Evolutionary conservation across 1,140 invertebrate genomes (phyloP), one percentile per base, ranked within the genome.

Genomic region (Habropoda laboriosa): DNA sequence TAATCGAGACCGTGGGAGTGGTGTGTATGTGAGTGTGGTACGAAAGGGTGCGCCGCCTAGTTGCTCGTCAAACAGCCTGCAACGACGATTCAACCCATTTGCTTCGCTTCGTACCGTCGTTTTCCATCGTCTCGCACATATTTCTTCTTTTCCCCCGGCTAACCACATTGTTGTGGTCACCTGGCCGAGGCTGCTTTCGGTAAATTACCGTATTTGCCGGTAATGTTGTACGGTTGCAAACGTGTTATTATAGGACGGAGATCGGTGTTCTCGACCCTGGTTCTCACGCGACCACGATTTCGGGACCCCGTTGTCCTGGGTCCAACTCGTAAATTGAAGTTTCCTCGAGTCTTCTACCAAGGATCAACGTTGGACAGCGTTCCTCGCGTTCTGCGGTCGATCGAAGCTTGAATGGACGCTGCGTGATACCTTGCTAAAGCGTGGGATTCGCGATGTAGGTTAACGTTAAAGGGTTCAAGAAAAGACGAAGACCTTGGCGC

Each of bases 141-240:
- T n/a, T n/a, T n/a, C n/a, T n/a, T 57, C 82, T 80, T 85, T 80
- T 85, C 83, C 18, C 35, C 21, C 13, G 70, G 72, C 78, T 77
- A 80, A 85, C 83, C 78, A 73, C 72, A 84, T 85, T 81, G 82
- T 85, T 81, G 72, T 24, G 78, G 72, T 75, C 78, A 85, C 80
- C 78, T 72, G 78, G 82, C n/a, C 80, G 49, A 71, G 64, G 40
- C 72, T 72, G 67, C 60, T 83, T 80, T 85, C 78, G 82, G 58
- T 85, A 84, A 85, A 85, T 85, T 81, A 85, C 82, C 83, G 78
- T 85, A 80, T 85, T 85, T 81, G 83, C 53, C 42, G 60, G 82
- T 77, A 77, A 80, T 84, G 72, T 74, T 79, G 70, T 78, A 70
- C 66, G 80, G 32, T 84, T 63, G 66, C 76, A 63, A 49, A 42